Base-by-base conservation (phyloP, 2,888 invertebrate genomes). In the Dicyrtomina minuta region DNA sequence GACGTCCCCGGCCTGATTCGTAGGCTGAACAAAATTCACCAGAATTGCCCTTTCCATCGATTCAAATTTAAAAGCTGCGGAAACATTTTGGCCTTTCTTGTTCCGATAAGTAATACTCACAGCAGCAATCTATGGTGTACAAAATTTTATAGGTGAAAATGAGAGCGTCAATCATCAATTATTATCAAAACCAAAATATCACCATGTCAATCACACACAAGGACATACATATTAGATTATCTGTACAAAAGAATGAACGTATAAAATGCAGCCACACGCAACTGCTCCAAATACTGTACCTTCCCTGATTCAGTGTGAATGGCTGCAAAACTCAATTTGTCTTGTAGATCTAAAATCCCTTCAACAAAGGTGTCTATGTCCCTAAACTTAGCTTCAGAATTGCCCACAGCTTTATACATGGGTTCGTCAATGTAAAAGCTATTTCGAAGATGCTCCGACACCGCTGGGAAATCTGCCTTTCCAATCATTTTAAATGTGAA, bases 391-490 rank as follows among this genome's bases (percentile, higher is more conserved):
- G 41, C 61, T 17, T 64, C 53, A 6, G 73, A 73, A 56, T 67
- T 67, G 1, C 76, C 76, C 43, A 74, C 68, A 43, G 70, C 60
- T 58, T 72, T 65, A 20, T 71, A 68, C 2, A 76, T 33, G 51
- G 75, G 72, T 61, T 76, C 76, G 26, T 76, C 76, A n/a, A 59
- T 33, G 43, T 73, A 75, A 13, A 75, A 74, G 46, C 66, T 75
- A 12, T 71, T 65, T 43, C 70, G 33, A 12, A 76, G 46, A 59
- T 75, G 76, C 22, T 72, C 66, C 53, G 71, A 41, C 24, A 76
- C 70, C 5, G 43, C 55, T 0, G 72, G 70, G 24, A 71, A 73
- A 43, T 74, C 68, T 39, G 64, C 61, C 17, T 66, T 60, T 8
- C 70, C 70, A 20, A 70, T 70, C 68, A 75, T 68, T 58, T 68